These are phyloP conservation scores for Triops longicaudatus DNA, from an alignment of 1,140 invertebrate genomes.

Conservation along the genomic window DNA sequence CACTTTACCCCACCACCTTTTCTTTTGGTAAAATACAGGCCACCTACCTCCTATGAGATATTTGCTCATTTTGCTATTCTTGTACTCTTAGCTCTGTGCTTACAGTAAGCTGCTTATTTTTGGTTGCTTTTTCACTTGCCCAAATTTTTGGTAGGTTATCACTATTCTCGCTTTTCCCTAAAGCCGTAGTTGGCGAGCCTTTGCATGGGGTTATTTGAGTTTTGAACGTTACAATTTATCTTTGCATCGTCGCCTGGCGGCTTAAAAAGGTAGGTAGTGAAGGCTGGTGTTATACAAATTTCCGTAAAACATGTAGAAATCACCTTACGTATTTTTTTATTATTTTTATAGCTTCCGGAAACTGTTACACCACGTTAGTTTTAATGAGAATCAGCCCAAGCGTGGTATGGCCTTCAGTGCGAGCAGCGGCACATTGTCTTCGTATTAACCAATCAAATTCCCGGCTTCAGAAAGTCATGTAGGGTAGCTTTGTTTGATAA, in stretches of 20 bases:
- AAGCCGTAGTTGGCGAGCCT: background rate
- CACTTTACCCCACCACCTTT: background rate
- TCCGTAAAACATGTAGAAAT: background rate
- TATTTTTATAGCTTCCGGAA: background rate
- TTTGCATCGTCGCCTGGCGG: background rate
- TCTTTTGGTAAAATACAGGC: background rate
- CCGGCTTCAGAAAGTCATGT: background rate
- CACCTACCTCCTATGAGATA: background rate
- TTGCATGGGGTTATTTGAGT: slow-evolving; percentile 11
- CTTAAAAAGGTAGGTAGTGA: no score
- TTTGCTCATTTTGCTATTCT: slow-evolving; percentile 5
- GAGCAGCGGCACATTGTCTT: slow-evolving; percentile 1
- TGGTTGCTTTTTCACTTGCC: background rate
- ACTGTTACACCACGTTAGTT: background rate
- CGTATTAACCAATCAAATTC: background rate
- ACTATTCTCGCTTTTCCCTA: slow-evolving; percentile 4
- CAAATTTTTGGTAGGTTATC: background rate
- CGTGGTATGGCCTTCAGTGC: background rate
- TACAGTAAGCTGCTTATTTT: slow-evolving; percentile 12
- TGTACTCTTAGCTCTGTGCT: background rate
- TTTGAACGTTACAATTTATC: background rate
- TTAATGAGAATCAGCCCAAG: slow-evolving; percentile 4
- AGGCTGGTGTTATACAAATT: no score
- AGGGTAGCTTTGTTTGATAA: background rate
- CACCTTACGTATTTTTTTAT: background rate